These are phyloP conservation scores for Myzus persicae DNA, from an alignment of 1,140 invertebrate species.

Conservation along the genomic window DNA sequence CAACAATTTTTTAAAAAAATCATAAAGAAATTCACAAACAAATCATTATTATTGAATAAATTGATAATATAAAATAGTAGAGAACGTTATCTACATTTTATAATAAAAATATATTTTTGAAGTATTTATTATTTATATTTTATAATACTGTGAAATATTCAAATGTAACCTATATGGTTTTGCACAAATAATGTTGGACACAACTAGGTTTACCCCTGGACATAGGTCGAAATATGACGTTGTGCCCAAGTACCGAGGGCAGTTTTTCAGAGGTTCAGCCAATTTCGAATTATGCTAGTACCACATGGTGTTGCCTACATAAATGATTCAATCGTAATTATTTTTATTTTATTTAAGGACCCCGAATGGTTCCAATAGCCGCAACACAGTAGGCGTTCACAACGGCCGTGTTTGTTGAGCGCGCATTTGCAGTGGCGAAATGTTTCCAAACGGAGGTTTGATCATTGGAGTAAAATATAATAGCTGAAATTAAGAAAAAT, in stretches of 20 bases:
- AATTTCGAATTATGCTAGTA: neutral
- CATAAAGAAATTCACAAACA: neutral
- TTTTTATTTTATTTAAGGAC: neutral
- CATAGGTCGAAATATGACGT: neutral
- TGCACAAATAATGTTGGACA: neutral
- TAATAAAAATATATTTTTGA: too few relatives aligned
- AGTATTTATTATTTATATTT: neutral
- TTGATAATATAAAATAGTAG: neutral
- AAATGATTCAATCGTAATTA: neutral
- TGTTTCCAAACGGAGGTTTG: neutral
- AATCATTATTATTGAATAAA: neutral
- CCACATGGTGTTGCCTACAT: neutral
- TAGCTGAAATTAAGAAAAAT: neutral
- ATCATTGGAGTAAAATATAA: neutral
- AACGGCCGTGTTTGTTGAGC: neutral
- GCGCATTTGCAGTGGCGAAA: neutral
- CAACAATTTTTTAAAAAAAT: constrained; percentile 12
- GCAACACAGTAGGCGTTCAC: neutral
- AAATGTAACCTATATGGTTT: neutral
- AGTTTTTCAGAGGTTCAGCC: neutral
- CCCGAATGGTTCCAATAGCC: neutral
- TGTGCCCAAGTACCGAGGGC: neutral
- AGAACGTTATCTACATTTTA: too few relatives aligned
- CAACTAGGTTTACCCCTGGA: neutral
- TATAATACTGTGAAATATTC: neutral